Percentiles rank a stretch among this genome's conserved stretches.
phyloP scores from a whole-genome alignment of 2,888 invertebrate species.

The Deilephila porcellus region DNA sequence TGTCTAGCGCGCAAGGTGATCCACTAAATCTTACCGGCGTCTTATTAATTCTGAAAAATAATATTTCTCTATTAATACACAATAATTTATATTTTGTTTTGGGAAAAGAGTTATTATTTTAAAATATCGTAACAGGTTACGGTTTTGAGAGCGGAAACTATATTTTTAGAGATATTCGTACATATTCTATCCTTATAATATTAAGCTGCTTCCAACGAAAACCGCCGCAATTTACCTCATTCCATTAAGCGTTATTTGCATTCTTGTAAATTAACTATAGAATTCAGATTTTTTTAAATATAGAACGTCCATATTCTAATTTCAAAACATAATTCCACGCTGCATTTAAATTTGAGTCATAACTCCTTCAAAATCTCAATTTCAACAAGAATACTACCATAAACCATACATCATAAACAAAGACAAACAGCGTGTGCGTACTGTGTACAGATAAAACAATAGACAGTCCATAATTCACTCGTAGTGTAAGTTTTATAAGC shows the following conservation, averaged over 20 bases:
- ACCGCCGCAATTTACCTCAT: too few relatives aligned
- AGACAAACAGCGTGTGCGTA: conserved; percentile 8
- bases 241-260: too few relatives aligned
- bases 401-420: conserved; percentile 1
- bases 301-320: too few relatives aligned
- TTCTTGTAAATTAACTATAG: too few relatives aligned
- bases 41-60: conserved; percentile 75
- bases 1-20: conserved; percentile 51
- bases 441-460: conserved; percentile 42
- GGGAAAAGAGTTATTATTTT: conserved; percentile 58
- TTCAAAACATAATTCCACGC: too few relatives aligned
- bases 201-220: too few relatives aligned
- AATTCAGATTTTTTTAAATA: too few relatives aligned
- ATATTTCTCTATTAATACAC: conserved; percentile 54
- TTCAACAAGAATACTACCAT: not conserved
- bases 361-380: not conserved
- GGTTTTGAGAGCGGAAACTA: not conserved
- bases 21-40: conserved; percentile 64
- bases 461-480: conserved; percentile 42
- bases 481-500: conserved; percentile 34
- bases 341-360: too few relatives aligned
- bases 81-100: conserved; percentile 60
- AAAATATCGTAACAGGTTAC: not conserved
- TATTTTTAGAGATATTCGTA: not conserved
- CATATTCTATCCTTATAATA: too few relatives aligned